phyloP scores from a whole-genome alignment of 1,140 invertebrate species.

The Eumeta japonica region DNA sequence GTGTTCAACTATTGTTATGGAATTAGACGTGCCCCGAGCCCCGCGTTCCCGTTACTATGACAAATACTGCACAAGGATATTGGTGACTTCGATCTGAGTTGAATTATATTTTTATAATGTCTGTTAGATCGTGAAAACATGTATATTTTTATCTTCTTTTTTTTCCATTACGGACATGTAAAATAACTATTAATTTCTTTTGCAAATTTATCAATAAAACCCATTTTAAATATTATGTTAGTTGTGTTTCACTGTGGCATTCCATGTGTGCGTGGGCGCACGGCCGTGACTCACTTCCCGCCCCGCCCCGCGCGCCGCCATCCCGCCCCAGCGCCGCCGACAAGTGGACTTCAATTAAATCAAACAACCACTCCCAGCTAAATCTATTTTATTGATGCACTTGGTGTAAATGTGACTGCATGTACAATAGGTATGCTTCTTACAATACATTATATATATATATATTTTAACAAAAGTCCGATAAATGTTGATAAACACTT shows the following conservation, averaged over 20 bases:
- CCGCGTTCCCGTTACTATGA: conserved; percentile 40
- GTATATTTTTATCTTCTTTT: conserved; percentile 57
- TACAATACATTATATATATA: no score
- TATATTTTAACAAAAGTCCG: no score
- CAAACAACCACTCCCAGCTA: conserved; percentile 42
- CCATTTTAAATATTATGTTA: conserved; percentile 49
- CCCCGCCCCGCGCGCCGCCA: conserved; percentile 14
- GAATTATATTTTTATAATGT: conserved; percentile 49
- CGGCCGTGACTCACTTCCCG: conserved; percentile 27
- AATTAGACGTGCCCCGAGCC: conserved; percentile 50
- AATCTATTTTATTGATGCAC: conserved; percentile 43
- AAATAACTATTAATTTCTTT: conserved; percentile 51
- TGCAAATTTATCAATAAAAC: conserved; percentile 56
- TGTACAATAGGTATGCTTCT: no score
- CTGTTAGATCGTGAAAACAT: conserved; percentile 49
- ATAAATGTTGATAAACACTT: no score
- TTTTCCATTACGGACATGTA: conserved; percentile 54
- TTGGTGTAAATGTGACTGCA: conserved; percentile 44
- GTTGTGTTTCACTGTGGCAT: conserved; percentile 19
- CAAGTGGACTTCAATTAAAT: conserved; percentile 50
- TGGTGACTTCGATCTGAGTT: conserved; percentile 56
- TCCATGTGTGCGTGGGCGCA: conserved; percentile 7
- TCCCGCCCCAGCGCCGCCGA: conserved; percentile 12
- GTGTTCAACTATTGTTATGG: conserved; percentile 54
- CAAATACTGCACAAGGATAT: conserved; percentile 56